Conservation (phyloP, 2,797 vertebrate species). For the Dermochelys coriacea region DNA sequence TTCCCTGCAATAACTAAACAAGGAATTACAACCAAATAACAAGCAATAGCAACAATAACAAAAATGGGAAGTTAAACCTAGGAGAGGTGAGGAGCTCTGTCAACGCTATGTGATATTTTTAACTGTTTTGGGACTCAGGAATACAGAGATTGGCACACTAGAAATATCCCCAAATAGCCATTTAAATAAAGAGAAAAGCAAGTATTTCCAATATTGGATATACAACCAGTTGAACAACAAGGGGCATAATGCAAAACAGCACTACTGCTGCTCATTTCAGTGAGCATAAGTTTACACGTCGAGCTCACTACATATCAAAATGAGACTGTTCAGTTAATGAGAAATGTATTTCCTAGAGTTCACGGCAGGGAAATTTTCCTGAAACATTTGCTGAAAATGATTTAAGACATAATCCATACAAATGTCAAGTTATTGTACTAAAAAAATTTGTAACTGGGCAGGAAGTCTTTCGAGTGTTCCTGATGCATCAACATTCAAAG, state of each 20-base stretch:
- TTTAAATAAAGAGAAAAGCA: background rate
- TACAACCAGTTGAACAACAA: rapidly evolving
- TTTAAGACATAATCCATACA: background rate
- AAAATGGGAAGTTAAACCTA: background rate
- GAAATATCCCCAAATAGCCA: no score
- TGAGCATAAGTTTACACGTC: background rate
- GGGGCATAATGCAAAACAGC: background rate
- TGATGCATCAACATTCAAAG: background rate
- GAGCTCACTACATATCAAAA: background rate
- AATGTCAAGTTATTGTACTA: background rate
- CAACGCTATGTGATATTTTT: background rate
- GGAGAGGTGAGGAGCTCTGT: background rate
- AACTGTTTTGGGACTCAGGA: background rate
- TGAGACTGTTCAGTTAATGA: background rate
- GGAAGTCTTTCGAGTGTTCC: background rate
- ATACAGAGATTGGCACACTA: no score
- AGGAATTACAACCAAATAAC: background rate
- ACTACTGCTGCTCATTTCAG: background rate
- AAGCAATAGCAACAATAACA: background rate
- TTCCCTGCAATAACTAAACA: background rate
- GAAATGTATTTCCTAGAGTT: background rate
- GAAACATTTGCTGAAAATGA: background rate
- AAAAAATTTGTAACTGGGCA: background rate
- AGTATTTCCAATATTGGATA: background rate
- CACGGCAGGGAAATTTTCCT: background rate